Evolutionary conservation across 1,140 invertebrate species (phyloP).

Genomic region (Drosophila pseudoananassae): DNA sequence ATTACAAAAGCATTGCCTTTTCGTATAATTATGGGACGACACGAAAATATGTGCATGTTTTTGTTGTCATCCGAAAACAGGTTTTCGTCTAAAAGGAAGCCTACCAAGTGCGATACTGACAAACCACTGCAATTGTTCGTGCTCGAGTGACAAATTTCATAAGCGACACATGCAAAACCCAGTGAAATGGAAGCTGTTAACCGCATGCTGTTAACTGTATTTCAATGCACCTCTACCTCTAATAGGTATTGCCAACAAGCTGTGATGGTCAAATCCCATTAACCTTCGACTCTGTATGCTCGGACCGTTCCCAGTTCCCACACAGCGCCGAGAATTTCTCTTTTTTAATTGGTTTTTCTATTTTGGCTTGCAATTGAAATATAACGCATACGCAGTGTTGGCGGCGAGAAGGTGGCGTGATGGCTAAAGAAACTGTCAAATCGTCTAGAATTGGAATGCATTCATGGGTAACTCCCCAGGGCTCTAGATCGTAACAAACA

Average conservation of each 20-base stretch:
- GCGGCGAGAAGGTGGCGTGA: conserved; percentile 58
- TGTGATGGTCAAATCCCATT: conserved; percentile 21
- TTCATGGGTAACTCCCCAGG: conserved; percentile 30
- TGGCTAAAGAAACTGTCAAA: conserved; percentile 3
- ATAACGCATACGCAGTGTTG: conserved; percentile 61
- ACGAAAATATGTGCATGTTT: conserved; percentile 26
- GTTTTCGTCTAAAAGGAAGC: conserved; percentile 63
- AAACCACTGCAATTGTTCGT: conserved; percentile 50
- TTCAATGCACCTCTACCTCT: conserved; percentile 11
- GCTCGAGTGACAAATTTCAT: conserved; percentile 50
- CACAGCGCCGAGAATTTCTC: conserved; percentile 12
- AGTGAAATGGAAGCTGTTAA: conserved; percentile 12
- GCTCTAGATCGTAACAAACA: conserved; percentile 8
- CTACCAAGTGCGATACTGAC: conserved; percentile 61
- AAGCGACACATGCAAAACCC: conserved; percentile 32
- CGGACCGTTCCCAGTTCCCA: background rate
- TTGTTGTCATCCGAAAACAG: conserved; percentile 31
- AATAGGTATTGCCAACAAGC: conserved; percentile 8
- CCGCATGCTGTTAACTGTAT: conserved; percentile 27
- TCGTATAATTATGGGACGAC: conserved; percentile 54
- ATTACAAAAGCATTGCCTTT: conserved; percentile 67
- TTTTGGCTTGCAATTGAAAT: conserved; percentile 45
- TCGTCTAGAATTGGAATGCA: conserved; percentile 21
- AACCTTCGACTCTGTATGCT: conserved; percentile 1
- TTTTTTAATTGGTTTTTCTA: conserved; percentile 40